Evolutionary conservation across 1,140 invertebrate species (phyloP).

Genomic region (Temnothorax curvispinosus): DNA sequence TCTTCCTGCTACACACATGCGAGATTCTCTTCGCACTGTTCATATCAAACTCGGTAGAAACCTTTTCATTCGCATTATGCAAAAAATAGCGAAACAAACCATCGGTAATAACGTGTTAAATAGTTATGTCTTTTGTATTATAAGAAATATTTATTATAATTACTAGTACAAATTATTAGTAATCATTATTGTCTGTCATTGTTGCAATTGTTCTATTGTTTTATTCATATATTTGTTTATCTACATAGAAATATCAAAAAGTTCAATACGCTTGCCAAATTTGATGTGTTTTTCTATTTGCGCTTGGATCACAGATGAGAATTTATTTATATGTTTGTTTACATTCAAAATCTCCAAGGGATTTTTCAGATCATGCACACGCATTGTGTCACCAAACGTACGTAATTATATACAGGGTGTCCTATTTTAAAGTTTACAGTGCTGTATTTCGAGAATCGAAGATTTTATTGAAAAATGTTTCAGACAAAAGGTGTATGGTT

Average conservation of each 20-base stretch:
- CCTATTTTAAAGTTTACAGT: too few species aligned
- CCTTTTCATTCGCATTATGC: not conserved
- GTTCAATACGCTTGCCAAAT: not conserved
- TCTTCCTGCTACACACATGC: conserved; percentile 30
- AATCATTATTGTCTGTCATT: conserved; percentile 13
- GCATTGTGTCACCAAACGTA: not conserved
- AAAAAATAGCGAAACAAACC: not conserved
- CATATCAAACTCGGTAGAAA: not conserved
- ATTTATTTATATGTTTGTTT: not conserved
- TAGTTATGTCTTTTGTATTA: conserved; percentile 12
- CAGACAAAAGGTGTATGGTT: too few species aligned
- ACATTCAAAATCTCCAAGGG: not conserved
- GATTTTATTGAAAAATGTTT: too few species aligned
- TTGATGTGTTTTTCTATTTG: conserved; percentile 8
- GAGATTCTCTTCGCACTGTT: conserved; percentile 44
- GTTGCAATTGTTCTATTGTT: not conserved
- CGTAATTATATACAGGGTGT: too few species aligned
- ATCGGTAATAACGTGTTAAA: not conserved
- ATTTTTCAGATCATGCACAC: conserved; percentile 7
- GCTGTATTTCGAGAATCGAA: too few species aligned
- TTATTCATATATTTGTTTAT: not conserved
- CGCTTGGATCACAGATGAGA: not conserved
- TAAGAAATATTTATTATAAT: conserved; percentile 15
- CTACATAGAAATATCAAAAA: not conserved
- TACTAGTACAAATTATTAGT: not conserved